Evolutionary conservation across 2,113 vertebrate species (phyloP), one percentile per base, ranked within the genome.

Genomic region (Phalacrocorax aristotelis): DNA sequence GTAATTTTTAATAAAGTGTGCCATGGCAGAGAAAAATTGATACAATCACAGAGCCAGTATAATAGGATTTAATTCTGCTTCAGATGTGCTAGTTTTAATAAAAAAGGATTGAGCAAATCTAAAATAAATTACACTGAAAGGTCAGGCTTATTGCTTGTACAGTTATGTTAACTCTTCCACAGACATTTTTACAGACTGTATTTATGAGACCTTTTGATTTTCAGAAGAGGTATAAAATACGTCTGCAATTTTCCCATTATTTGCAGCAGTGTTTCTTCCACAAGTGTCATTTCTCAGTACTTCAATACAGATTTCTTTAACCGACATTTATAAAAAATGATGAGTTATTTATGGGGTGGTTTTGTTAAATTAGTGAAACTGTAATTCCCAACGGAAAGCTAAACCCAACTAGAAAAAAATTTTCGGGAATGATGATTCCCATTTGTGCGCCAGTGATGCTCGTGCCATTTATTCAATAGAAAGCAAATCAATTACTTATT

Each of bases 31-130:
- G 91, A 98, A 92, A 97, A 98, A 96, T 89, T 97, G 97, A 98
- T 98, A 97, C 96, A 98, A 98, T 98, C 97, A 95, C 94, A 97
- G 95, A 96, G 95, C 93, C 9, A 34, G 91, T 97, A 96, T 98
- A 98, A 98, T 98, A 98, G 97, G 98, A 98, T 98, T 98, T 98
- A 98, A 98, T 98, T 98, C 98, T 98, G 97, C 98, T 98, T 98
- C 98, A 98, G 98, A 98, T 98, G 97, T 98, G 97, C 98, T 98
- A 98, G 97, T 98, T 98, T 98, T 98, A 98, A 98, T 98, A 98
- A 98, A 98, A 98, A 98, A 98, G 97, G 98, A 98, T 98, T 98
- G 98, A 97, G 95, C 91, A 97, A 98, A 98, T 98, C 95, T 89
- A 98, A 98, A 98, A 98, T 98, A 98, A 98, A 98, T 98, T 98